Evolutionary conservation across 2,113 vertebrate species (phyloP).

Genomic region (Campylomormyrus numenius): DNA sequence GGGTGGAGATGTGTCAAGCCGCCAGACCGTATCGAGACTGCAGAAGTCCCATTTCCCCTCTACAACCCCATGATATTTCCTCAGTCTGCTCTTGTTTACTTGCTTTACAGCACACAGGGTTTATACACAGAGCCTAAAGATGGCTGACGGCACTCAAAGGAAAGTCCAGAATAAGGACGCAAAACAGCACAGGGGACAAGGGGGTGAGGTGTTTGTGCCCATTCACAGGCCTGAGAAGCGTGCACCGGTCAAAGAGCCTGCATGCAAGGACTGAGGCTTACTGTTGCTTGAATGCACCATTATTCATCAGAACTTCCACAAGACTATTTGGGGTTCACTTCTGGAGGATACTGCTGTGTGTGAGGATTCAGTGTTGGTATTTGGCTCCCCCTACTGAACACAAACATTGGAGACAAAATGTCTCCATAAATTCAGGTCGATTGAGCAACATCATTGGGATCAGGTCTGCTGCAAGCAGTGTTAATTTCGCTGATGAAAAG

Average conservation of each 20-base stretch:
- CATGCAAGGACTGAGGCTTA: background rate
- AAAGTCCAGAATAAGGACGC: background rate
- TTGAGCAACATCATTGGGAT: background rate
- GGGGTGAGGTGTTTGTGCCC: no score
- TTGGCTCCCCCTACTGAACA: constrained; percentile 13
- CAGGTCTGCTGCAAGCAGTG: background rate
- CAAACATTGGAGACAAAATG: background rate
- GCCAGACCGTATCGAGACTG: no score
- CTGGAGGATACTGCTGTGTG: background rate
- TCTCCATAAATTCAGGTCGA: background rate
- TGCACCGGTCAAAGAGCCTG: background rate
- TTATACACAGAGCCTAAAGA: background rate
- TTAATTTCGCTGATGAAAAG: background rate
- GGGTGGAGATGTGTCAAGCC: background rate
- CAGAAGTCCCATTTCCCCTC: background rate
- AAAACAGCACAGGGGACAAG: background rate
- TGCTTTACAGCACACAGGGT: background rate
- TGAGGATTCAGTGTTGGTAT: background rate
- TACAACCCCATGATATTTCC: background rate
- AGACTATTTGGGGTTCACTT: background rate
- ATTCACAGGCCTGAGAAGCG: background rate
- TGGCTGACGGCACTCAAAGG: background rate
- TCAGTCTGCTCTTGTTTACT: background rate
- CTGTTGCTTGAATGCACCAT: background rate
- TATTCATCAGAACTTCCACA: background rate